phyloP scores from a whole-genome alignment of 2,888 invertebrate species.

The Leptopterna dolabrata region DNA sequence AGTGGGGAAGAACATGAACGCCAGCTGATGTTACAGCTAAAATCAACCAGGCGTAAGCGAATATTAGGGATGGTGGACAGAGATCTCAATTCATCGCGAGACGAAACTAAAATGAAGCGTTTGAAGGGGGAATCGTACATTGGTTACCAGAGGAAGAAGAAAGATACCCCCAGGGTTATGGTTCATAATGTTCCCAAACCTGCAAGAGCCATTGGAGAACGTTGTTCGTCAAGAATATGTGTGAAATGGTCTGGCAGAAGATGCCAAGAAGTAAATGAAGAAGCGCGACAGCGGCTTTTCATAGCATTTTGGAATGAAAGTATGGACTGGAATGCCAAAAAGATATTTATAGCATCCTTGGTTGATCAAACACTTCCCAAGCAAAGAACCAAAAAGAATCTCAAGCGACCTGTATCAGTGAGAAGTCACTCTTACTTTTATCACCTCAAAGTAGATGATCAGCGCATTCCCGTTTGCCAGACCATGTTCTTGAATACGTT shows the following conservation, averaged over 20 bases:
- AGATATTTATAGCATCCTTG: not conserved
- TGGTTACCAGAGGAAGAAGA: slow-evolving; percentile 5
- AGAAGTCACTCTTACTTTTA: not conserved
- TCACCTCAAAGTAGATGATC: not conserved
- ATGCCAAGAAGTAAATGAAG: not conserved
- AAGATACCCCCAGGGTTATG: not conserved
- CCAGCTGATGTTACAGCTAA: not conserved
- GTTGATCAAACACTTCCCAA: not conserved
- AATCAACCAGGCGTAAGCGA: slow-evolving; percentile 5
- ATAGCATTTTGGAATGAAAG: not conserved
- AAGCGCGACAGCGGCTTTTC: not conserved
- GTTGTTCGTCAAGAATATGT: not conserved
- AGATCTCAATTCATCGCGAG: not conserved
- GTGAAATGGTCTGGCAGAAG: not conserved
- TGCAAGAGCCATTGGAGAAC: not conserved
- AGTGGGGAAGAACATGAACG: not conserved
- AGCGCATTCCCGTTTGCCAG: not conserved
- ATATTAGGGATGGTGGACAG: not conserved
- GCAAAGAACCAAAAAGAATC: not conserved
- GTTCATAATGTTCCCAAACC: slow-evolving; percentile 23
- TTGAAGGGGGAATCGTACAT: slow-evolving; percentile 13
- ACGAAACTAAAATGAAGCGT: slow-evolving; percentile 25
- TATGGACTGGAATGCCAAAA: not conserved
- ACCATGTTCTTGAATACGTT: not conserved
- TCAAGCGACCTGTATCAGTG: not conserved